These are phyloP conservation scores for Globia sparganii DNA, from an alignment of 2,888 invertebrate species.

Conservation along the genomic window DNA sequence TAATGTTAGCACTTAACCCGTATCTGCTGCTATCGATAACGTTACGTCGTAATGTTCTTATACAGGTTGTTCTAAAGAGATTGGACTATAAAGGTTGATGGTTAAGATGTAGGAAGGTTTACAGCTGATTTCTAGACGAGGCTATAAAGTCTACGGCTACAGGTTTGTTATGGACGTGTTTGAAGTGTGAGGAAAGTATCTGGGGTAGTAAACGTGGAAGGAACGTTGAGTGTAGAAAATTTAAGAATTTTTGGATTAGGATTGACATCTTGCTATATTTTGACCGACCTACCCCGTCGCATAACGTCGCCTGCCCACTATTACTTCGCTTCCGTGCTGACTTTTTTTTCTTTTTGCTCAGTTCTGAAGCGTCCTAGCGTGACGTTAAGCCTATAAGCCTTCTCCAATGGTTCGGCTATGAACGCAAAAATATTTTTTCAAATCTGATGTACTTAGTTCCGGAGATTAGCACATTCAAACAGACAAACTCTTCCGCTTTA, in stretches of 20 bases:
- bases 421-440: background rate
- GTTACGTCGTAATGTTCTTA: constrained; percentile 18
- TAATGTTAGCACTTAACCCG: constrained; percentile 59
- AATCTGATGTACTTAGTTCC: background rate
- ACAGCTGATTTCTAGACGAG: constrained; percentile 30
- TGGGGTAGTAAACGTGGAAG: background rate
- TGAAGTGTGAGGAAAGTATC: constrained; percentile 8
- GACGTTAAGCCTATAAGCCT: background rate
- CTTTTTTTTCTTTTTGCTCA: background rate
- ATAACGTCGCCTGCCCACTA: background rate
- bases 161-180: background rate
- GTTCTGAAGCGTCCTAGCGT: background rate
- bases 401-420: background rate
- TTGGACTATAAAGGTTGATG: constrained; percentile 29
- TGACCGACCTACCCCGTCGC: background rate
- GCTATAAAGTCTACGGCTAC: constrained; percentile 29
- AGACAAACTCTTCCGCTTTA: background rate
- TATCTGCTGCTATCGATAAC: constrained; percentile 53
- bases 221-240: background rate
- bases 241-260: background rate
- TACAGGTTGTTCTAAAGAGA: constrained; percentile 35
- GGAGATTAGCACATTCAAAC: background rate
- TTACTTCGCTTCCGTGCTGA: background rate
- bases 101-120: constrained; percentile 24
- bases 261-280: background rate